A percentile compares a stretch with the other conserved stretches of the same genome.
These are phyloP conservation scores for Cephus nigrinus DNA, from an alignment of 2,888 invertebrate genomes.

Conservation along the genomic window DNA sequence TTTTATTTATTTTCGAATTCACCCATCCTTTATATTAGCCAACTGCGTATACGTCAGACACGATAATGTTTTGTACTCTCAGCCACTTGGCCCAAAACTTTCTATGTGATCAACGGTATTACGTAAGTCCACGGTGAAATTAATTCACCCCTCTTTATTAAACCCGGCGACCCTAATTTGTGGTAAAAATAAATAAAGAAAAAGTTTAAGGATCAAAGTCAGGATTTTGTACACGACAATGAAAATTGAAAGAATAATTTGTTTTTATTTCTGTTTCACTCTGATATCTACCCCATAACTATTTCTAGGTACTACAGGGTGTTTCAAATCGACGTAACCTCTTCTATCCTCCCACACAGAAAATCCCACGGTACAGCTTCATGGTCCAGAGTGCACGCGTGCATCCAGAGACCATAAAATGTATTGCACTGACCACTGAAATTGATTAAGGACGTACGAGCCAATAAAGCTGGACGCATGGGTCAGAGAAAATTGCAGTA, in stretches of 20 bases:
- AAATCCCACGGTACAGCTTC: background rate
- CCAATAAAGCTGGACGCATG: conserved; percentile 38
- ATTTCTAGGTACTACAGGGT: background rate
- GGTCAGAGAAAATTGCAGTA: conserved; percentile 38
- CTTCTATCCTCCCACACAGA: background rate
- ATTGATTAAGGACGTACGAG: conserved; percentile 47
- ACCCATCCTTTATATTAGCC: background rate
- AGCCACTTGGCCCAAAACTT: background rate
- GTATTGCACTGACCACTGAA: conserved; percentile 29
- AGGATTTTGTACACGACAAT: too few relatives aligned
- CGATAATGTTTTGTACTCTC: background rate
- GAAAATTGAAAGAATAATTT: too few relatives aligned
- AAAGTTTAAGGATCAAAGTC: background rate
- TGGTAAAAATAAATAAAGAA: background rate
- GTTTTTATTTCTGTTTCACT: background rate
- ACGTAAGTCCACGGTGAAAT: background rate
- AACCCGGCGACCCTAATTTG: background rate
- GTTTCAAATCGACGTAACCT: background rate
- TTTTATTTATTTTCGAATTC: background rate
- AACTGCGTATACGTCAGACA: background rate
- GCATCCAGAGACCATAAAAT: conserved; percentile 32
- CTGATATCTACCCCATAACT: background rate
- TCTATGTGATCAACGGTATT: background rate
- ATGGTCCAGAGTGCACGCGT: background rate
- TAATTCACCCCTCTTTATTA: background rate